Base-by-base conservation (phyloP, 2,113 vertebrate genomes). In the Sminthopsis crassicaudata region DNA sequence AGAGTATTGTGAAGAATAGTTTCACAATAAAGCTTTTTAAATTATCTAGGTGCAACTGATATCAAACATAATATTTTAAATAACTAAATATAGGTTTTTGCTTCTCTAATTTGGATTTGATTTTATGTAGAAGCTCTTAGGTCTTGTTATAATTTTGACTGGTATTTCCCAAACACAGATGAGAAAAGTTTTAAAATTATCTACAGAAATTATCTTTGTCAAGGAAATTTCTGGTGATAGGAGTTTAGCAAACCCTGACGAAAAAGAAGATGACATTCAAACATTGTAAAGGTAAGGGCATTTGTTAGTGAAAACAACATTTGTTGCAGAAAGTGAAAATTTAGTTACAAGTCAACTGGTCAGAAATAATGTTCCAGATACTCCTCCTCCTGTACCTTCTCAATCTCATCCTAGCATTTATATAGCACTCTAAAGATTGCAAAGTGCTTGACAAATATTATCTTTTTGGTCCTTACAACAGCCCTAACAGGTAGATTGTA, bases 121-220 rank as follows among this genome's bases (percentile, higher is more conserved):
- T 89, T 36, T 53, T 95, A 5, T 23, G 92, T 91, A 67, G 89
- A 96, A 67, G 12, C 67, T 93, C 92, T 36, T 96, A n/a, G 57
- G 36, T 84, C 30, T 89, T 94, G 91, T 91, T 92, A 92, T 96
- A 96, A 93, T 88, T 84, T 94, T 94, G 92, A 91, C 90, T 52
- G 42, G 1, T 16, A 84, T 84, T 84, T 84, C 19, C 5, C 67
- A 84, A 84, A 84, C 2, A 23, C 2, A 42, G 67, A 23, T n/a
- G n/a, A 84, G 16, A 7, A 84, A 84, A 84, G 67, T 84, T 84
- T 84, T 2, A 84, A 84, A 84, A n/a, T 67, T 67, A 36, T 84
- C 2, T 42, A 22, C 16, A 2, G n/a, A 84, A 84, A 84, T 22
- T 42, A 84, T 84, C 19, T 16, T 67, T 42, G n/a, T 84, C 19